phyloP scores from a whole-genome alignment of 2,888 invertebrate species.

The Gastrophysa polygoni region DNA sequence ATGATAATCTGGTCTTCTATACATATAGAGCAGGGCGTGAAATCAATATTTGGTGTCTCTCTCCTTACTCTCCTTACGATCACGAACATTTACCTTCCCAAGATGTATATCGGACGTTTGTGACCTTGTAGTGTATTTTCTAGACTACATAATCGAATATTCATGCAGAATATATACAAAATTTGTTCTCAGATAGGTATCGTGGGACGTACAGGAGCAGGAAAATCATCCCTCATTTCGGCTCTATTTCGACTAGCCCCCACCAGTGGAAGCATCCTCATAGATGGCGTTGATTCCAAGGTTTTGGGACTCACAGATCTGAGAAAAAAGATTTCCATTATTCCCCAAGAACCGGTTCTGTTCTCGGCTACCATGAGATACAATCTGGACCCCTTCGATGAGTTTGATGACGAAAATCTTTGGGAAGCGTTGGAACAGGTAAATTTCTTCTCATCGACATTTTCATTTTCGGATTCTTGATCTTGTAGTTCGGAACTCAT shows the following conservation, averaged over 20 bases:
- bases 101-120: no score
- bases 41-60: no score
- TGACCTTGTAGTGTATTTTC: no score
- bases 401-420: slow-evolving; percentile 72
- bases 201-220: slow-evolving; percentile 84
- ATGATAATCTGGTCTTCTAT: no score
- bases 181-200: slow-evolving; percentile 72
- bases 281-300: slow-evolving; percentile 76
- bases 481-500: no score
- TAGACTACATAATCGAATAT: no score
- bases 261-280: slow-evolving; percentile 74
- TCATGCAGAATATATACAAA: no score
- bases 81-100: no score
- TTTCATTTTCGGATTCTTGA: slow-evolving; percentile 72
- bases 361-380: slow-evolving; percentile 84
- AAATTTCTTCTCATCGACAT: no score
- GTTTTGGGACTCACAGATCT: slow-evolving; percentile 79
- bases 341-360: slow-evolving; percentile 90
- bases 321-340: slow-evolving; percentile 83
- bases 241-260: slow-evolving; percentile 82
- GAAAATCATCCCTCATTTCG: slow-evolving; percentile 77
- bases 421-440: slow-evolving; percentile 79
- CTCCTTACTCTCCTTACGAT: no score
- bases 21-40: no score
- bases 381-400: slow-evolving; percentile 84